phyloP scores from a whole-genome alignment of 1,140 invertebrate genomes.

The Lithobius niger region DNA sequence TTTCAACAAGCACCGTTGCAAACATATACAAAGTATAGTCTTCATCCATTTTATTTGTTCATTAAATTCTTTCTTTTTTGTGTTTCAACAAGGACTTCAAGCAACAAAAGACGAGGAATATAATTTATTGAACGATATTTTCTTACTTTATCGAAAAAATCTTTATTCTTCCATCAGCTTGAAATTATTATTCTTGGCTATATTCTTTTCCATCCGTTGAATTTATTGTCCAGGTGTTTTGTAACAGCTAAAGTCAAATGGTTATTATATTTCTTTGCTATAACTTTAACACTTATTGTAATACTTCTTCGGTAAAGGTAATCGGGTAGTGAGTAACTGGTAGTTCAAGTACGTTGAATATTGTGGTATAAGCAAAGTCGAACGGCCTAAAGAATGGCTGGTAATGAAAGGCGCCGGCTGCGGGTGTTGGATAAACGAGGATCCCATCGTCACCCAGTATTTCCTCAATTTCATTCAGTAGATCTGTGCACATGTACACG shows the following conservation, averaged over 20 bases:
- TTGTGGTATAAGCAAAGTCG: slow-evolving; percentile 33
- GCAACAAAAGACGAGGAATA: too few species aligned
- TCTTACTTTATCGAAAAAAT: too few species aligned
- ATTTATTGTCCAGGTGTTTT: slow-evolving; percentile 23
- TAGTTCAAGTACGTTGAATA: slow-evolving; percentile 26
- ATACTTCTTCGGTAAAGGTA: slow-evolving; percentile 28
- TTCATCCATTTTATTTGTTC: too few species aligned
- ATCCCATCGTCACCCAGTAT: slow-evolving; percentile 29
- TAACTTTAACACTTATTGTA: slow-evolving; percentile 32
- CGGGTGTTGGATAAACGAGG: slow-evolving; percentile 32
- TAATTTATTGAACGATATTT: too few species aligned
- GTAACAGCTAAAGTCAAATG: slow-evolving; percentile 22
- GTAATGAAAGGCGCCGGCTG: slow-evolving; percentile 31
- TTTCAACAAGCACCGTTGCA: too few species aligned
- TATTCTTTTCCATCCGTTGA: slow-evolving; percentile 27
- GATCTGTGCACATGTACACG: slow-evolving; percentile 14
- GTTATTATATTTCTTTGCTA: slow-evolving; percentile 19
- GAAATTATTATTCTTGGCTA: too few species aligned
- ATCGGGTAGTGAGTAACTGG: slow-evolving; percentile 22
- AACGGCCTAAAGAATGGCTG: slow-evolving; percentile 31
- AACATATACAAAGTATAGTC: too few species aligned
- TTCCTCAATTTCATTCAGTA: slow-evolving; percentile 14
- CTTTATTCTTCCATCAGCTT: too few species aligned
- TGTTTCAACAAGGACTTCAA: too few species aligned
- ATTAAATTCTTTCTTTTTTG: too few species aligned